Base-by-base conservation (phyloP, 2,113 vertebrate genomes). In the Grammatotria lemairii region DNA sequence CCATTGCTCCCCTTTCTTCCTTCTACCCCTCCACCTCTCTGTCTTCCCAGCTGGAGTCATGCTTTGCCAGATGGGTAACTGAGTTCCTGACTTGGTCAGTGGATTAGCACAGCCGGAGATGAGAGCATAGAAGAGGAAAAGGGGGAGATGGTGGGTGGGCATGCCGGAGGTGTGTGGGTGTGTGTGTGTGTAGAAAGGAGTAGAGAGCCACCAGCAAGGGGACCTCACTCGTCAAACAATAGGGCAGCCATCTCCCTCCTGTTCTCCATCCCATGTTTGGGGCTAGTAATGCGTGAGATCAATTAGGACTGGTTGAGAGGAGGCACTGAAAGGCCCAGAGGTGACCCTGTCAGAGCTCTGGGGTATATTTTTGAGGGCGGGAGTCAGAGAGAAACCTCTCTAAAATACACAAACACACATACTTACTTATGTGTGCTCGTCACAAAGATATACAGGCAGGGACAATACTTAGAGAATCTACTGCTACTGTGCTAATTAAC, bases 1-100 rank as follows among this genome's bases (percentile, higher is more conserved):
- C 91, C 45, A 40, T 88, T 91, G 91, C 89, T 90, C 91, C 80
- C 89, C 85, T 85, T 89, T 91, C 90, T 87, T 87, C 92, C 86
- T 90, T 91, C 94, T 93, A 94, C 96, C 91, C 95, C 91, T 96
- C 91, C 85, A 83, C 94, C 95, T 92, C 92, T 93, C 95, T 91
- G 92, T 93, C 90, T 92, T 94, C 94, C 91, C 95, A 96, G 94
- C 96, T 94, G 87, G 96, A 97, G 93, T 95, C 95, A 93, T 94
- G 95, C 93, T 95, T 91, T 94, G 95, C 93, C 95, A 96, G 96
- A 97, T 97, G 97, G 93, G 96, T 96, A 97, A 96, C 97, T 96
- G 95, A 97, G 96, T 97, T 96, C 96, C 92, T 96, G 96, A 94
- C 92, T 92, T 88, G 90, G 84, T 85, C 55, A 63, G 90, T 94